Base-by-base conservation (phyloP, 92 coral and sea anemone species). In the Micromussa lordhowensis region DNA sequence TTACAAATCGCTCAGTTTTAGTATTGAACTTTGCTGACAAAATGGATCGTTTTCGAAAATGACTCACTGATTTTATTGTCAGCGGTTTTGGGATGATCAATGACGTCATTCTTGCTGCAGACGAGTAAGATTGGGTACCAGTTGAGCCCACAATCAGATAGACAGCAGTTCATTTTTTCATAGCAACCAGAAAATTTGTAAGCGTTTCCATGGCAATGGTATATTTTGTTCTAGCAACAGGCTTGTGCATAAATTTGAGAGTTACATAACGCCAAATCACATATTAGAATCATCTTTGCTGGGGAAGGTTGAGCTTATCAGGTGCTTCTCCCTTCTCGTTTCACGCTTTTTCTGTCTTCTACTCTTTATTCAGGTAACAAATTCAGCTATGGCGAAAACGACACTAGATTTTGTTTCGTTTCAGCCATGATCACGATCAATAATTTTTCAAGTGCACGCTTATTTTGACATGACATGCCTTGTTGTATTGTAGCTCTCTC, bases 141-240 rank as follows among this genome's bases (percentile, higher is more conserved):
- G 30, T 4, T 63, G 89, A 77, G 89, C 89, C 89, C 68, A 44
- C 83, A 34, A 49, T 61, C 18, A 77, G 3, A 17, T 10, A 49
- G 10, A 10, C 83, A 77, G 44, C 68, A 44, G 89, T 44, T 66
- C 21, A n/a, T 10, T 38, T 2, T 48, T 49, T 77, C 32, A 19
- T 93, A 88, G 91, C 88, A 87, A 93, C 93, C 32, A 18, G 55
- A 16, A 61, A 81, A 87, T 51, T 59, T 66, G 87, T 72, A 88
- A 87, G 89, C 93, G 96, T 95, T 87, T 78, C 96, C 88, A 94
- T 90, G 94, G 90, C 75, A 88, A 95, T 90, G 19, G 72, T 34
- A n/a, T 83, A 51, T 55, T 89, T 90, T 85, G 85, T 28, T 68
- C 83, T 61, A 44, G 89, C 83, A 86, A 86, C 89, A 11, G 28